Base-by-base conservation (phyloP, 1,140 invertebrate genomes). In the Drosophila melanogaster region DNA sequence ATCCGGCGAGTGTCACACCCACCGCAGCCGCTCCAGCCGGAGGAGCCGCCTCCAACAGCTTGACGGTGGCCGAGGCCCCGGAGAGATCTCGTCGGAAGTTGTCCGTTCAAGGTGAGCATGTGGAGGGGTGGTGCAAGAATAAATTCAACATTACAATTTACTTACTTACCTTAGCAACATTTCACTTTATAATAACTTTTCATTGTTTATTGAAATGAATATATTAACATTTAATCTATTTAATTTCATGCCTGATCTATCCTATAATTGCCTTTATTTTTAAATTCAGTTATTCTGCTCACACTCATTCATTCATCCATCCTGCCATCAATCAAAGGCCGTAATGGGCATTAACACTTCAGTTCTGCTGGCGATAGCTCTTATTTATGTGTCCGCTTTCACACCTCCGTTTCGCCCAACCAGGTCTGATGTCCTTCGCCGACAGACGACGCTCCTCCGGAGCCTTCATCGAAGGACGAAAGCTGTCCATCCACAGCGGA, bases 401-500 rank as follows among this genome's bases (percentile, higher is more conserved):
- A 1, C 37, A 7, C n/a, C 19, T 44, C 33, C 14, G 26, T 44
- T 37, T 51, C 43, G 4, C 19, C 50, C 30, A 33, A 26, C 22
- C 46, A 92, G 91, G 92, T 72, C 79, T 92, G 24, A 92, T 92
- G 74, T 92, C 90, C 59, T 92, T 92, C 72, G 92, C 86, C 59
- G 92, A 92, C 77, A 78, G 91, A 67, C 81, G 92, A 22, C 90
- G 91, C 51, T 92, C 92, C 37, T 91, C 90, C 5, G 91, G 86
- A 46, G 91, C 91, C 62, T 92, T 92, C 73, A 80, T 81, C 38
- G 92, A 92, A 53, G 89, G 89, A 57, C 78, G 92, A 40, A 92
- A 92, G 74, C 49, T 90, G 62, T 92, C 92, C 70, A 87, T 92
- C 33, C 85, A 92, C 54, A 92, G 87, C 51, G 89, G 90, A 33